Base-by-base conservation (phyloP, 2,888 invertebrate species). In the Acronicta aceris region DNA sequence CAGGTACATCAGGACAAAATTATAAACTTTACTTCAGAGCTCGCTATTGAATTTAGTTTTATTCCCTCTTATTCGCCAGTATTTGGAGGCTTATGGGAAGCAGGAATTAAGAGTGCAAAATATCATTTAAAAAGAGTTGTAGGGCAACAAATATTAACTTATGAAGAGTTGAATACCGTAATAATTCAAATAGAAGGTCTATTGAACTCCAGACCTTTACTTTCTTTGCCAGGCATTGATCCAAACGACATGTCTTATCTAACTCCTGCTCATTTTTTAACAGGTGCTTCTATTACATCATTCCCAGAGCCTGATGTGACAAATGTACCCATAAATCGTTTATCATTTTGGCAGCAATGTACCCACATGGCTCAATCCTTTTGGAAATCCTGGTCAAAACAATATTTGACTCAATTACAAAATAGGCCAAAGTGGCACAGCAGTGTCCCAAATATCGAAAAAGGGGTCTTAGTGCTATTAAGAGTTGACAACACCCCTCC, bases 321-420 rank as follows among this genome's bases (percentile, higher is more conserved):
- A 15, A 41, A 41, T 41, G 41, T 41, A 16, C 16, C 41, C 16
- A 41, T 16, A 15, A 41, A 41, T 16, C 41, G 41, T 41, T 41
- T 41, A 16, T 41, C 41, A 16, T 41, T 41, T 16, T 41, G 16
- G 41, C 41, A 41, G 41, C 41, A 41, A 41, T 41, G 41, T 41
- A 41, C 41, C 9, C 41, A 41, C 16, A 41, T 41, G 41, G 41
- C 16, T 8, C 41, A 41, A 41, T 27, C 27, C 27, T 27, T 27
- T 27, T 27, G 27, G 27, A 48, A 49, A 49, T 36, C 48, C 16
- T 38, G 48, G 48, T 49, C 48, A 49, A 49, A 49, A 21, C 36
- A 49, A 49, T 49, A 49, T 38, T 49, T 38, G 38, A 49, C 49
- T 38, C 49, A 49, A 38, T 49, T 40, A 49, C 49, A 49, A 49